Evolutionary conservation across 2,888 invertebrate species (phyloP), one percentile per base, ranked within the genome.

Genomic region (Caenorhabditis sp.): DNA sequence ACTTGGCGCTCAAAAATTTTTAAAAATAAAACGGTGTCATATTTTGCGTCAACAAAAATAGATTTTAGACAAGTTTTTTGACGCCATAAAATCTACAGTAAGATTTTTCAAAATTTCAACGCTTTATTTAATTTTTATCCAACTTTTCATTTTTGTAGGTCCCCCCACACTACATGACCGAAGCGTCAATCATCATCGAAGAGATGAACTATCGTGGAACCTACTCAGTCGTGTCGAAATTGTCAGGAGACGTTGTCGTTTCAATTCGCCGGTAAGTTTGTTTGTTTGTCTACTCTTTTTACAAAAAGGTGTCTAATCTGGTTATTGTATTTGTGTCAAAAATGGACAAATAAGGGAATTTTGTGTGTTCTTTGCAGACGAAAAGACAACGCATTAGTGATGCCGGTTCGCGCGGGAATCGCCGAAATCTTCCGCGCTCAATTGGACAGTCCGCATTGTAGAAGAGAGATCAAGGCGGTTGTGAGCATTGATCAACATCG

Each of bases 161-260:
- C 1, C 89, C 89, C 10, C 72, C 84, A 10, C 81, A 83, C 21
- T 83, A 84, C 61, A 78, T 83, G 64, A 89, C 89, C 4, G 88
- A 88, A 24, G 90, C 90, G 1, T 88, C 88, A 64, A 87, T 90
- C 71, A 86, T 89, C 2, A 88, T 90, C 53, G 88, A 88, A 57
- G 90, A 90, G 78, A 88, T 89, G 82, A 88, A 88, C 70, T 90
- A 89, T 73, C 81, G 76, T n/a, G 89, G 89, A 24, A 83, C 78
- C 23, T 90, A 90, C 79, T 81, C 82, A 49, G 79, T 89, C 63
- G 75, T 75, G n/a, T 88, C 89, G 12, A 64, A 74, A 24, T 72
- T 87, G 31, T 69, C 73, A 43, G 87, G 87, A 53, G 61, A 73
- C 17, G 83, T 86, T 43, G 81, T 83, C 50, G 75, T 86, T 27